phyloP scores from a whole-genome alignment of 2,797 vertebrate species.

The Graptemys geographica region DNA sequence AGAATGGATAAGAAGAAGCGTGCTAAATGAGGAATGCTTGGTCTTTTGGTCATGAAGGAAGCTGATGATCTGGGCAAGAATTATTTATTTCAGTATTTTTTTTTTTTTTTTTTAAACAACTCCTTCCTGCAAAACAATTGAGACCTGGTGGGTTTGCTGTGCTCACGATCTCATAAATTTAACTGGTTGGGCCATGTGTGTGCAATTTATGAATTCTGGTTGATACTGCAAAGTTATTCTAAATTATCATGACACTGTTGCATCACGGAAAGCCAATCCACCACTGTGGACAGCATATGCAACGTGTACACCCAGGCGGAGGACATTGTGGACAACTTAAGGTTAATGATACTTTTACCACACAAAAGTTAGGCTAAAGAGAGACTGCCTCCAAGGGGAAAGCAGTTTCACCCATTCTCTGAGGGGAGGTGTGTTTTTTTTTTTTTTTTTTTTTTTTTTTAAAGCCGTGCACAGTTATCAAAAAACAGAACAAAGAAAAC shows the following conservation, averaged over 20 bases:
- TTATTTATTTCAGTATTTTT: neutral
- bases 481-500: neutral
- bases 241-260: neutral
- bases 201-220: neutral
- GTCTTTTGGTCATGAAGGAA: neutral
- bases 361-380: neutral
- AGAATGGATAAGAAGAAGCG: neutral
- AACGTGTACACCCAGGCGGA: neutral
- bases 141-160: neutral
- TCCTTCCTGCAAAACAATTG: neutral
- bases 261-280: neutral
- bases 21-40: neutral
- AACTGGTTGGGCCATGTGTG: neutral
- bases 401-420: neutral
- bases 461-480: neutral
- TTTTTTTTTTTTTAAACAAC: neutral
- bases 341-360: neutral
- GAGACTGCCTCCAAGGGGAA: neutral
- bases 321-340: neutral
- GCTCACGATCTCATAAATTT: neutral
- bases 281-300: neutral
- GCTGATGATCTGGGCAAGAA: neutral
- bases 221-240: neutral
- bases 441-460: no score
- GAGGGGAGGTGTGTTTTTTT: no score